phyloP scores from a whole-genome alignment of 2,888 invertebrate genomes.

The Plusia festucae region DNA sequence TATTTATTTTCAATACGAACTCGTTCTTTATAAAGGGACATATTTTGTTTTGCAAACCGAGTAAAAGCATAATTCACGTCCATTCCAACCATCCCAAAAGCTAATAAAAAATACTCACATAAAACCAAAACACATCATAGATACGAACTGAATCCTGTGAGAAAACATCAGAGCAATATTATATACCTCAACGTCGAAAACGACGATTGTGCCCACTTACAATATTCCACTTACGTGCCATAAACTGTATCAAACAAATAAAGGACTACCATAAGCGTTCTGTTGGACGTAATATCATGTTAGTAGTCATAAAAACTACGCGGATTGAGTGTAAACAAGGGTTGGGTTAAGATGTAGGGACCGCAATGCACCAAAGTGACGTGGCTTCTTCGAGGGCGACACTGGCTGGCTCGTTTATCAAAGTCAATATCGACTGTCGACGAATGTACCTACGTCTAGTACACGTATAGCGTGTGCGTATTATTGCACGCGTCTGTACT shows the following conservation, averaged over 20 bases:
- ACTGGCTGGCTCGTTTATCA: conserved; percentile 86
- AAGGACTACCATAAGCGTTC: conserved; percentile 78
- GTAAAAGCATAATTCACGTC: conserved; percentile 3
- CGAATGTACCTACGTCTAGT: conserved; percentile 68
- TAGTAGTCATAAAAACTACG: conserved; percentile 85
- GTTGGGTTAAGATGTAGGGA: conserved; percentile 78
- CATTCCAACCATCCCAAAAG: background rate
- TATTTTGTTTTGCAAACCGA: conserved; percentile 10
- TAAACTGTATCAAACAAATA: conserved; percentile 82
- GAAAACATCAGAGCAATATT: conserved; percentile 54
- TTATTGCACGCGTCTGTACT: conserved; percentile 61
- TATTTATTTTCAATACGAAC: background rate
- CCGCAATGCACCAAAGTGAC: conserved; percentile 89
- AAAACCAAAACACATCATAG: conserved; percentile 38
- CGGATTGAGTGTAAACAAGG: conserved; percentile 84
- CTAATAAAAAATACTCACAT: background rate
- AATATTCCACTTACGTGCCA: conserved; percentile 76
- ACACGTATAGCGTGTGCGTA: conserved; percentile 77
- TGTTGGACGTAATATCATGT: conserved; percentile 78
- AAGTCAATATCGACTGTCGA: conserved; percentile 88
- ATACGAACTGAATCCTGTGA: conserved; percentile 53
- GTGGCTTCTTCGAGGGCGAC: conserved; percentile 85
- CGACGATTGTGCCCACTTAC: conserved; percentile 68
- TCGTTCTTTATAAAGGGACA: background rate
- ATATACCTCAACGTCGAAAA: conserved; percentile 60